Base-by-base conservation (phyloP, 37 sponge, comb jelly and placozoan species). In the Geodia barretti region DNA sequence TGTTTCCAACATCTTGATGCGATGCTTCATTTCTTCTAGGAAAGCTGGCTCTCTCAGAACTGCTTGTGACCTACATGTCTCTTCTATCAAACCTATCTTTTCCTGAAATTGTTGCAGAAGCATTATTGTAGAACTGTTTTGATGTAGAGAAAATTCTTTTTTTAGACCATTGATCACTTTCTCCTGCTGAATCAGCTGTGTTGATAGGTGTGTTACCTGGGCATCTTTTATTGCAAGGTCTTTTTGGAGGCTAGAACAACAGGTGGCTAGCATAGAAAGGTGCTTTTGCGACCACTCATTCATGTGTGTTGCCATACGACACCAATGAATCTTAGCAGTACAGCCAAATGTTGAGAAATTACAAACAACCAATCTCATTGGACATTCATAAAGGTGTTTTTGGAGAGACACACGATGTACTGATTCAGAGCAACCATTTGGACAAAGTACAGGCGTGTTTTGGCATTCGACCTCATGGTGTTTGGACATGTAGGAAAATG, bases 101-200 rank as follows among this genome's bases (percentile, higher is more conserved):
- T 28, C 32, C 32, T 68, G 33, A 68, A 68, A 68, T 4, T 68
- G 68, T 32, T 68, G 68, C 4, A 32, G 68, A 20, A 68, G 68
- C 20, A 21, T 7, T 30, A 1, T 30, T 68, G 25, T 3, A 30
- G 3, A 68, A 4, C 34, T 33, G 1, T 33, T 32, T 33, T 68
- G 32, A 2, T 33, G 68, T 3, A 33, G 30, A 8, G 9, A 33
- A 1, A 68, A 4, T 29, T 2, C 31, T 1, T 29, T 32, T 30
- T 28, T 20, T 28, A 68, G 4, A 21, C 5, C 32, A 33, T 28
- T 1, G 1, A 68, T 32, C 32, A 32, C 33, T 1, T 32, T 20
- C 1, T 68, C 34, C 33, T 68, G 25, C 3, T 68, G 33, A 21
- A 33, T 30, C 68, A 68, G 34, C 4, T 68, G 68, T 3, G 30